These are phyloP conservation scores for Conchocele bisecta DNA, from an alignment of 2,888 invertebrate species.

Conservation along the genomic window DNA sequence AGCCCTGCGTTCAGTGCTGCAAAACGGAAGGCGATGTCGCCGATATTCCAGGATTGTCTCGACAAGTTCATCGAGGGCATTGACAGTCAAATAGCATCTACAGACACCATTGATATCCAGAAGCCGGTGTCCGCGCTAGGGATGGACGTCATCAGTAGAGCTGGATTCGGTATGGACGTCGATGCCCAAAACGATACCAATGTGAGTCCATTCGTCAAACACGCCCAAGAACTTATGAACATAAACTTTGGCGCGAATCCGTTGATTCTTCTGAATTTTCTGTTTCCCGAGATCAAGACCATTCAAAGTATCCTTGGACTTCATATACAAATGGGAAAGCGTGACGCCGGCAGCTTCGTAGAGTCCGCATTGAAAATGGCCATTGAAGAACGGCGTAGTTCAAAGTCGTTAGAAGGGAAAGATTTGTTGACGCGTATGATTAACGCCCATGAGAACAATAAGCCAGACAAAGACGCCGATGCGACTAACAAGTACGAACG, in stretches of 20 bases:
- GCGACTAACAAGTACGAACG: too few species aligned
- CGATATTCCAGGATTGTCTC: slow-evolving; percentile 33
- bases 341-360: slow-evolving; percentile 36
- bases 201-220: slow-evolving; percentile 49
- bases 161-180: slow-evolving; percentile 61
- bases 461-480: background rate
- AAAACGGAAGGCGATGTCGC: slow-evolving; percentile 49
- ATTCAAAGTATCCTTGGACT: background rate
- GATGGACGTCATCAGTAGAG: slow-evolving; percentile 60
- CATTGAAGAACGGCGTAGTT: slow-evolving; percentile 31
- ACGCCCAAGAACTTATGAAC: slow-evolving; percentile 43
- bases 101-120: slow-evolving; percentile 38
- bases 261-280: slow-evolving; percentile 27
- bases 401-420: background rate
- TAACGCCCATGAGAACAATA: slow-evolving; percentile 2
- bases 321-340: slow-evolving; percentile 24
- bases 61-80: slow-evolving; percentile 38
- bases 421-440: slow-evolving; percentile 46
- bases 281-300: slow-evolving; percentile 38
- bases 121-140: slow-evolving; percentile 38
- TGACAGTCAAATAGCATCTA: slow-evolving; percentile 3
- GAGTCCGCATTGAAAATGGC: slow-evolving; percentile 31
- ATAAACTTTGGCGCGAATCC: background rate
- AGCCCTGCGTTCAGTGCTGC: slow-evolving; percentile 51
- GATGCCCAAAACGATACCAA: slow-evolving; percentile 55